Conservation (phyloP, 1,140 invertebrate genomes). For the Drosophila navojoa region DNA sequence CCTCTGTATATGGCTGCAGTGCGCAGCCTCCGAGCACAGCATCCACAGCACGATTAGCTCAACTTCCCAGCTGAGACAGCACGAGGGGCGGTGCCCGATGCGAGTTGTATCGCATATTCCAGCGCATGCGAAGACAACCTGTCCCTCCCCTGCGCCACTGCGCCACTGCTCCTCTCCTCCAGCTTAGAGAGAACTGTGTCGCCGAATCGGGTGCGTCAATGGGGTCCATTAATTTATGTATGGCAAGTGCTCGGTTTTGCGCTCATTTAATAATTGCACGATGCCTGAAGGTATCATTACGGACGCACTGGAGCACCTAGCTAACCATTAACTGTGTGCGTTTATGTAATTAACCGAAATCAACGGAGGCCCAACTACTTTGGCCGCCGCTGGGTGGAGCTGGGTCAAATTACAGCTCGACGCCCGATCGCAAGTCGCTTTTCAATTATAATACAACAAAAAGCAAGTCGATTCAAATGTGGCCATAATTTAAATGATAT, state of each 20-base stretch:
- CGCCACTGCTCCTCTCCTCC: background rate
- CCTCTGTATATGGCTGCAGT: constrained; percentile 18
- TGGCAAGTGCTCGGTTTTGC: constrained; percentile 76
- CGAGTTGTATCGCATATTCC: constrained; percentile 27
- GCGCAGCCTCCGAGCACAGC: constrained; percentile 55
- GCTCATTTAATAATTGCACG: constrained; percentile 81
- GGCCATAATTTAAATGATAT: constrained; percentile 39
- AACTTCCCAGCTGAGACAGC: constrained; percentile 50
- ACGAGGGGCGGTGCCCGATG: constrained; percentile 56
- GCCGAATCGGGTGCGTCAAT: constrained; percentile 38
- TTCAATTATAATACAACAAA: constrained; percentile 43
- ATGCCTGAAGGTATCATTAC: constrained; percentile 77
- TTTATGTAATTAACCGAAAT: constrained; percentile 70
- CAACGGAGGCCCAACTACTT: constrained; percentile 5
- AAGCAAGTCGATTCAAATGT: constrained; percentile 35
- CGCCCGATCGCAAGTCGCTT: constrained; percentile 38
- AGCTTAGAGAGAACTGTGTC: constrained; percentile 59
- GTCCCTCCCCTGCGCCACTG: background rate
- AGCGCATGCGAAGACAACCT: constrained; percentile 34
- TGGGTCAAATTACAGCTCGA: background rate
- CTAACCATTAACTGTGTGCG: constrained; percentile 60
- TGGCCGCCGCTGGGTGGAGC: background rate
- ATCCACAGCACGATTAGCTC: constrained; percentile 53
- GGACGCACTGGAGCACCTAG: constrained; percentile 49
- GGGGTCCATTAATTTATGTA: constrained; percentile 69